Evolutionary conservation across 64 coral and sea anemone species (phyloP).

Genomic region (Acropora tenuis): DNA sequence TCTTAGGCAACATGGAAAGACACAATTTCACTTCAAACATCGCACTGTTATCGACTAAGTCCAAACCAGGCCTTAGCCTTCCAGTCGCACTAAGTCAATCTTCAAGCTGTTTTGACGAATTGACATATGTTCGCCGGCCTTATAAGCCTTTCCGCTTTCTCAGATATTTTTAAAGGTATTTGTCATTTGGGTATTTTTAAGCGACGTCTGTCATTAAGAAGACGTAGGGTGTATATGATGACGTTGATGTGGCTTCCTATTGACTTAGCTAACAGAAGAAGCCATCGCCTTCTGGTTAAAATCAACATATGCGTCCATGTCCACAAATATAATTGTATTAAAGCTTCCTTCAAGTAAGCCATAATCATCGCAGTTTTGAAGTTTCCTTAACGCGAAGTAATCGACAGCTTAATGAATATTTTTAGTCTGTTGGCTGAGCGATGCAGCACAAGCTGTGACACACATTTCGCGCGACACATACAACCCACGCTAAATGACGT

Average conservation of each 20-base stretch:
- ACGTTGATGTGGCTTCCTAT: background rate
- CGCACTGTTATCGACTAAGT: background rate
- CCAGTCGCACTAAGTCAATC: too few relatives aligned
- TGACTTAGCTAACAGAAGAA: background rate
- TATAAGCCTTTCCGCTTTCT: background rate
- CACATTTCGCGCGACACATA: constrained; percentile 22
- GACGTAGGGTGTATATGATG: background rate
- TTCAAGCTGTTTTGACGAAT: too few relatives aligned
- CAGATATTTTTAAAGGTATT: constrained; percentile 11
- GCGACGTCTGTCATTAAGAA: background rate
- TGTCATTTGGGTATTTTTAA: background rate
- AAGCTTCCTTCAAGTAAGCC: too few relatives aligned
- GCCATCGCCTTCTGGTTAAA: background rate
- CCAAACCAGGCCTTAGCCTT: background rate
- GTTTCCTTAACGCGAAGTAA: too few relatives aligned
- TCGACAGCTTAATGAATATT: too few relatives aligned
- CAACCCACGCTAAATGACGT: constrained; percentile 34
- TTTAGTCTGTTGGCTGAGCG: too few relatives aligned
- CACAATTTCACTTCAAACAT: background rate
- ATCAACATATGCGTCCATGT: background rate
- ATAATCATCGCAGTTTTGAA: too few relatives aligned
- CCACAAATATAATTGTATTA: background rate
- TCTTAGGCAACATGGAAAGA: too few relatives aligned
- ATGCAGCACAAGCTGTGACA: too few relatives aligned
- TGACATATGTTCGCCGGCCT: background rate